Percentiles rank a stretch among this genome's conserved stretches.
Evolutionary conservation across 2,797 vertebrate species (phyloP).

Genomic region (Nothura maculosa): DNA sequence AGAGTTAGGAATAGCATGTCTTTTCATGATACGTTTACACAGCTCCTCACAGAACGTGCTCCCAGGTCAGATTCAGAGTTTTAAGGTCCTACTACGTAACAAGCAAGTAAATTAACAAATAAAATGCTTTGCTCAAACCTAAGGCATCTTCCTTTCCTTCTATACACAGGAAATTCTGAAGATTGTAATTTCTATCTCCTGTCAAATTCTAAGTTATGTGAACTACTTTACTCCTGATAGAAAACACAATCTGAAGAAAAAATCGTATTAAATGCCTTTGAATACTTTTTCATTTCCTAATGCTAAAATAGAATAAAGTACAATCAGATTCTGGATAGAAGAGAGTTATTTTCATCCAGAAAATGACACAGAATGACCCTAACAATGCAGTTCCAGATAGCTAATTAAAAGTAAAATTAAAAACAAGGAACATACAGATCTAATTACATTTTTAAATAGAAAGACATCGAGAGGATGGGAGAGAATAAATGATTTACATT

Average conservation of each 20-base stretch:
- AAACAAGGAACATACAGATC: conserved; percentile 39
- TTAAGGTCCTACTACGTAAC: not conserved
- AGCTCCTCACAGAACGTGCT: not conserved
- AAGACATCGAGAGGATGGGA: not conserved
- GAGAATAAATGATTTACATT: conserved; percentile 32
- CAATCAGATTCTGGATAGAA: not conserved
- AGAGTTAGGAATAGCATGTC: not conserved
- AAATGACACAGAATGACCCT: not conserved
- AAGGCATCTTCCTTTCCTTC: not conserved
- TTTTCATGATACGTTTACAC: not conserved
- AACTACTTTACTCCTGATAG: not conserved
- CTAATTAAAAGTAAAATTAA: conserved; percentile 55
- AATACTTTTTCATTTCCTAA: not conserved
- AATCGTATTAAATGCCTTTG: not conserved
- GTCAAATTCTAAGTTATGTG: not conserved
- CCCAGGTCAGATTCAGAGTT: not conserved
- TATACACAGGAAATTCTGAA: not conserved
- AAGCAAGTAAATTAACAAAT: not conserved
- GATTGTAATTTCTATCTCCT: not conserved
- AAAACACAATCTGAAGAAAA: not conserved
- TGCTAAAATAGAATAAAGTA: not conserved
- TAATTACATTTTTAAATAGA: conserved; percentile 57
- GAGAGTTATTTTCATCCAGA: conserved; percentile 3
- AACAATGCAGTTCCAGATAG: conserved; percentile 23
- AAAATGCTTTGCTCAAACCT: not conserved